Conservation (phyloP, 2,888 invertebrate species). For the Teleiodes luculella region DNA sequence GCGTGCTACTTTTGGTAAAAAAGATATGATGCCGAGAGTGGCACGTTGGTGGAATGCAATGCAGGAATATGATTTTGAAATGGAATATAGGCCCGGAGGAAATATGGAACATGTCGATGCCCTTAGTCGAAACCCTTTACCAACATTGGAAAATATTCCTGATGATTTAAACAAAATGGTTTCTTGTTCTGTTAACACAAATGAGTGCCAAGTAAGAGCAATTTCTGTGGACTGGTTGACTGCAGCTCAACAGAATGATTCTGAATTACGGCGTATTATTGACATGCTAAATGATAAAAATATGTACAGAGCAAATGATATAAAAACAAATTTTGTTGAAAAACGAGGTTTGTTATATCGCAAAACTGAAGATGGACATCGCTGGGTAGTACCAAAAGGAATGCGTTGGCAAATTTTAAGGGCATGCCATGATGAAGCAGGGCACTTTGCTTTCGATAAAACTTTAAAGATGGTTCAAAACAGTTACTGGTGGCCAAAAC, state of each 20-base stretch:
- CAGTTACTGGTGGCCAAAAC: slow-evolving; percentile 23
- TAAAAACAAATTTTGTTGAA: slow-evolving; percentile 15
- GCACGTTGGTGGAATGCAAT: slow-evolving; percentile 26
- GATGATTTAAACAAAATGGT: too few relatives aligned
- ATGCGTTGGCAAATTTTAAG: slow-evolving; percentile 22
- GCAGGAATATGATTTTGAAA: slow-evolving; percentile 19
- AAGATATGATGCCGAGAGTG: slow-evolving; percentile 22
- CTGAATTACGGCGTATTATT: slow-evolving; percentile 20
- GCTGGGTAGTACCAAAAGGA: slow-evolving; percentile 22
- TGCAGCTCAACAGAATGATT: slow-evolving; percentile 21
- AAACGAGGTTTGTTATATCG: slow-evolving; percentile 17
- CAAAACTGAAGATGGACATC: slow-evolving; percentile 11
- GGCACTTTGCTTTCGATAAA: slow-evolving; percentile 22
- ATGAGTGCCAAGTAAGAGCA: not conserved
- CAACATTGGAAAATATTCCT: too few relatives aligned
- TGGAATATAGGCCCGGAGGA: slow-evolving; percentile 21
- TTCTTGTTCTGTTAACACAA: too few relatives aligned
- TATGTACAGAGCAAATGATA: slow-evolving; percentile 5
- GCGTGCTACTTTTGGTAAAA: slow-evolving; percentile 22
- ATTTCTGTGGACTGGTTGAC: slow-evolving; percentile 17
- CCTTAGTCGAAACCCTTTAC: slow-evolving; percentile 15
- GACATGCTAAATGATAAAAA: slow-evolving; percentile 18
- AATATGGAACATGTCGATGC: slow-evolving; percentile 25
- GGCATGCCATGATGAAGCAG: slow-evolving; percentile 19
- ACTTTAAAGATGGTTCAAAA: slow-evolving; percentile 16